Base-by-base conservation (phyloP, 2,888 invertebrate genomes). In the Nomada flava region DNA sequence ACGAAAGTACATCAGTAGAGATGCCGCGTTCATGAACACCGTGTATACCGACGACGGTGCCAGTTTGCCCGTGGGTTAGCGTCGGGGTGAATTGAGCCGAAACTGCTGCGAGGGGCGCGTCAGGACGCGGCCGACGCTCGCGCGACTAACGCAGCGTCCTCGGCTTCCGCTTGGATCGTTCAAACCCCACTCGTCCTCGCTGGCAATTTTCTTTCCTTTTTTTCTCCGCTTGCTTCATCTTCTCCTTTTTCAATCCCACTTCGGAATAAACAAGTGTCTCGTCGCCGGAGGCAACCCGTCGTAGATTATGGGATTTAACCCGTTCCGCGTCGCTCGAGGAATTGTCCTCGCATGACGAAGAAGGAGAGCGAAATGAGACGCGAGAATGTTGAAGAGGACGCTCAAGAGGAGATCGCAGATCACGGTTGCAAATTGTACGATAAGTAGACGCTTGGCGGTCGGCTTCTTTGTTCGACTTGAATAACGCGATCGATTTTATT, bases 31-130 rank as follows among this genome's bases (percentile, higher is more conserved):
- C 76, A 63, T 78, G 86, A 88, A 89, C 90, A 91, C 89, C 91
- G 89, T 53, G 67, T 73, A 74, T 57, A 36, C 36, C 69, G 65
- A 26, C 67, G 68, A 52, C 60, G 75, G 59, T 70, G 90, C 59
- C 90, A 92, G 92, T 93, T 89, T 89, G 90, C 91, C 91, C 89
- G 87, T 86, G 90, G 89, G 91, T 82, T 86, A 91, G 89, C 76
- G 83, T 82, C 88, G 88, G 91, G 91, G 88, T 90, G 88, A 90
- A 91, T 88, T 86, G 89, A 81, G 85, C 85, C 76, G 79, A 79
- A 52, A 77, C 69, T 84, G 68, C 72, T 60, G 42, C 65, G 50
- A 74, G 71, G 72, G 79, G 79, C 62, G 73, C 80, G 71, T 74
- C 71, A 72, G 60, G 57, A 76, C 52, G 60, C 57, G 83, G 52